Percentiles rank a stretch among this genome's conserved stretches.
Evolutionary conservation across 2,888 invertebrate genomes (phyloP).

Genomic region (Odontocolon sp.): DNA sequence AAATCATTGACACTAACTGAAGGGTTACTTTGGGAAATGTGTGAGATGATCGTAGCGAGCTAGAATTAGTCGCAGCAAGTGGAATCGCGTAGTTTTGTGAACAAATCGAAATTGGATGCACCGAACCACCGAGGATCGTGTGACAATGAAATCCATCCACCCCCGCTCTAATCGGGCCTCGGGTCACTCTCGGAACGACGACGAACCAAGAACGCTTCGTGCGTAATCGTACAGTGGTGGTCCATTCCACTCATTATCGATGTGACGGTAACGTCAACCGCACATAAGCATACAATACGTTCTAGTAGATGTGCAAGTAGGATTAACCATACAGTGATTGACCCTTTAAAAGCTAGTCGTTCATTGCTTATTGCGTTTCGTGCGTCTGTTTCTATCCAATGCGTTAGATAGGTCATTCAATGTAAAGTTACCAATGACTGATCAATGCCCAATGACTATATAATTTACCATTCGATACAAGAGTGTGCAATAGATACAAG

Average conservation of each 20-base stretch:
- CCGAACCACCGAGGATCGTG: neutral
- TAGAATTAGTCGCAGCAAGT: neutral
- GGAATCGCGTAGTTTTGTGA: neutral
- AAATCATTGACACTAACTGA: constrained; percentile 18
- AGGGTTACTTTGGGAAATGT: constrained; percentile 13
- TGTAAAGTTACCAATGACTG: too few relatives aligned
- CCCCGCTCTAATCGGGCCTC: constrained; percentile 3
- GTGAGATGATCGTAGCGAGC: neutral
- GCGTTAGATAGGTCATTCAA: too few relatives aligned
- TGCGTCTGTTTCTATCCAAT: too few relatives aligned
- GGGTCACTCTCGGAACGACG: constrained; percentile 13
- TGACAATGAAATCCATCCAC: neutral
- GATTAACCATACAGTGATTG: too few relatives aligned
- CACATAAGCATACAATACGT: constrained; percentile 19
- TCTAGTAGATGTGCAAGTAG: neutral
- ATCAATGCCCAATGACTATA: too few relatives aligned
- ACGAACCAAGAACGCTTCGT: constrained; percentile 24
- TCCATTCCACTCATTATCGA: constrained; percentile 45
- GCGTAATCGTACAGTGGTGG: neutral
- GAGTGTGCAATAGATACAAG: too few relatives aligned
- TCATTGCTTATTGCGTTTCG: too few relatives aligned
- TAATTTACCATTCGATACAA: too few relatives aligned
- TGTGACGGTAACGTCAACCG: constrained; percentile 32
- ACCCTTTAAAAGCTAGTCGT: too few relatives aligned
- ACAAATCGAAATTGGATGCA: constrained; percentile 21